A percentile compares a stretch with the other conserved stretches of the same genome.
Evolutionary conservation across 1,140 invertebrate genomes (phyloP).

Genomic region (Drosophila repleta): DNA sequence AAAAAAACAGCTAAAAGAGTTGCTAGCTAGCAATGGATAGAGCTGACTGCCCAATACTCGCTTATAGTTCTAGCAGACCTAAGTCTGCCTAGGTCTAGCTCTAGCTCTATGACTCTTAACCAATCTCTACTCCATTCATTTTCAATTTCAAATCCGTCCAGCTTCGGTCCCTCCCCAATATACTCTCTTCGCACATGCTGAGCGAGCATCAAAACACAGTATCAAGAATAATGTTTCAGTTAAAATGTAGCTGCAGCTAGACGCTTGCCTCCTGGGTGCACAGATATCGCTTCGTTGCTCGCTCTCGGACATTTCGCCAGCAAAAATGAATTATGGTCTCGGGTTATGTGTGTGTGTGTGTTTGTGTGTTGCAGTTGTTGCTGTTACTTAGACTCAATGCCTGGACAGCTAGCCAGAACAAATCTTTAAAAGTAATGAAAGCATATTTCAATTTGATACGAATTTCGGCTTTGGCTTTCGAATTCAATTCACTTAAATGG

Average conservation of each 20-base stretch:
- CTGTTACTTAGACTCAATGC: neutral
- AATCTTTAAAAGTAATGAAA: conserved; percentile 3
- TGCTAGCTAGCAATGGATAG: neutral
- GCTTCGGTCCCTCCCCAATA: too few species aligned
- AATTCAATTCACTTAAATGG: neutral
- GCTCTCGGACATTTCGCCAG: conserved; percentile 1
- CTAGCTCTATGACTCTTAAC: too few species aligned
- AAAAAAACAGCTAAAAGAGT: conserved; percentile 9
- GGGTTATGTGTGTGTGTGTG: neutral
- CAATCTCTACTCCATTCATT: too few species aligned
- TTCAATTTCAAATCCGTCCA: too few species aligned
- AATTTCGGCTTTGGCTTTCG: neutral
- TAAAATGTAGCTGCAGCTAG: conserved; percentile 30
- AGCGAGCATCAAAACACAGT: conserved; percentile 2
- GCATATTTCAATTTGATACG: too few species aligned
- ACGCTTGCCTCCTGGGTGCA: conserved; percentile 38
- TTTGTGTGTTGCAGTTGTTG: conserved; percentile 5
- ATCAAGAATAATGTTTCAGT: conserved; percentile 47
- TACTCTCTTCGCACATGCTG: too few species aligned
- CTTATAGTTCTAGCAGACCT: too few species aligned
- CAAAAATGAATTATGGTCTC: conserved; percentile 35
- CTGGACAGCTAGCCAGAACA: neutral
- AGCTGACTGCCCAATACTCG: too few species aligned
- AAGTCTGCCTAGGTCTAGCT: too few species aligned
- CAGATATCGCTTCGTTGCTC: conserved; percentile 25